Evolutionary conservation across 2,797 vertebrate genomes (phyloP).

Genomic region (Sebastes steindachneri): DNA sequence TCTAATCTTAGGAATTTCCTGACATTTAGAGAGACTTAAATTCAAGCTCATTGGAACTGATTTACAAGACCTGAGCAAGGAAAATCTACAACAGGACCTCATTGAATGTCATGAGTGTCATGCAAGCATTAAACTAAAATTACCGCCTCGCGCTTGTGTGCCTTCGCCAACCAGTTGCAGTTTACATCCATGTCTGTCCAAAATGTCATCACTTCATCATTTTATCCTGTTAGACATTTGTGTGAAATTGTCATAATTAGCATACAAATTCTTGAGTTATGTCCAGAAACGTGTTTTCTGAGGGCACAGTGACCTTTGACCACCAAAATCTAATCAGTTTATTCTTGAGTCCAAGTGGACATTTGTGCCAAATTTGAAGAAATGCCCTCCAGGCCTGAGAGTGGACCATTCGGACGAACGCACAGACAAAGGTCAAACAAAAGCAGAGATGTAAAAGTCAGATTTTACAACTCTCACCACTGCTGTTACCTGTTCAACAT

Average conservation of each 20-base stretch:
- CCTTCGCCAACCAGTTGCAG: neutral
- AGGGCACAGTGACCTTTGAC: neutral
- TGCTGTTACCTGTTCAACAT: neutral
- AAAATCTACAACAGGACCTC: neutral
- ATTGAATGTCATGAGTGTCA: neutral
- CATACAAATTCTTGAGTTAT: neutral
- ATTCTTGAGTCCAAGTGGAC: neutral
- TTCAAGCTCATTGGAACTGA: neutral
- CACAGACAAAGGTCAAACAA: neutral
- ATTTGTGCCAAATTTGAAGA: too few species aligned
- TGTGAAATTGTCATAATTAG: neutral
- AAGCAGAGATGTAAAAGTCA: neutral
- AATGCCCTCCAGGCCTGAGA: too few species aligned
- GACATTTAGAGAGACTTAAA: slow-evolving; percentile 18
- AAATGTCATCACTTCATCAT: neutral
- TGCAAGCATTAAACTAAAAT: neutral
- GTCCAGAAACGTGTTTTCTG: neutral
- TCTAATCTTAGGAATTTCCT: neutral
- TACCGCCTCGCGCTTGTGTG: neutral
- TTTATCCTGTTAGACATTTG: too few species aligned
- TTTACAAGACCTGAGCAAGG: neutral
- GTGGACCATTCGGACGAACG: too few species aligned
- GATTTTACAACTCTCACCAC: neutral
- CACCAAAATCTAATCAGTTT: neutral
- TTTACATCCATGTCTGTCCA: neutral